Base-by-base conservation (phyloP, 2,113 vertebrate species). In the Pontoporia blainvillei region DNA sequence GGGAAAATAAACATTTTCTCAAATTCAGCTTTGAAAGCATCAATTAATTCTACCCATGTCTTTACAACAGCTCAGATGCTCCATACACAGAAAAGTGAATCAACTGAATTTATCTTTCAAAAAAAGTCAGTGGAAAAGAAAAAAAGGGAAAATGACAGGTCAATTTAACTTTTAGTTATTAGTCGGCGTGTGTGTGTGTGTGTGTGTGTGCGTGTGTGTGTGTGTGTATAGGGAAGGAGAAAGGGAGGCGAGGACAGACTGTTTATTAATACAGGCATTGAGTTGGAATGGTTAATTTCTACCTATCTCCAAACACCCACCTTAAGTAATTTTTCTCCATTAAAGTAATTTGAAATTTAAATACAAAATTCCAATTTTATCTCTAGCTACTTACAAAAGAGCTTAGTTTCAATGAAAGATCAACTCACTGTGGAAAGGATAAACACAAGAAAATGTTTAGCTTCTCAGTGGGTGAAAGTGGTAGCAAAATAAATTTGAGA, bases 341-440 rank as follows among this genome's bases (percentile, higher is more conserved):
- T 88, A 25, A 92, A 39, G 52, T 88, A 76, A 94, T 95, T 95
- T 89, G 25, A 90, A 91, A 94, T 93, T 91, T 86, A 94, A 95
- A 69, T 95, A 36, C 15, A 90, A 89, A 83, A 96, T 96, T 95
- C 85, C 52, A 87, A 36, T 81, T 87, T 93, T 87, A 81, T 95
- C 52, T 72, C 36, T 52, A 59, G 29, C 49, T 94, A 66, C 64
- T 96, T 96, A 81, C 41, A 91, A 96, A 96, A 86, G 5, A 95
- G 27, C 36, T 93, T 96, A 86, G 78, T 93, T 96, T 96, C 75
- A 93, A 93, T 92, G 73, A 88, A 97, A 93, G 52, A 52, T 76
- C 78, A 95, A 86, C 61, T 95, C 21, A 34, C 52, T 79, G 31
- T 84, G 31, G 49, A 94, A 97, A 91, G 21, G 36, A 89, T 90